phyloP scores from a whole-genome alignment of 1,140 invertebrate species.

The Diuraphis noxia region DNA sequence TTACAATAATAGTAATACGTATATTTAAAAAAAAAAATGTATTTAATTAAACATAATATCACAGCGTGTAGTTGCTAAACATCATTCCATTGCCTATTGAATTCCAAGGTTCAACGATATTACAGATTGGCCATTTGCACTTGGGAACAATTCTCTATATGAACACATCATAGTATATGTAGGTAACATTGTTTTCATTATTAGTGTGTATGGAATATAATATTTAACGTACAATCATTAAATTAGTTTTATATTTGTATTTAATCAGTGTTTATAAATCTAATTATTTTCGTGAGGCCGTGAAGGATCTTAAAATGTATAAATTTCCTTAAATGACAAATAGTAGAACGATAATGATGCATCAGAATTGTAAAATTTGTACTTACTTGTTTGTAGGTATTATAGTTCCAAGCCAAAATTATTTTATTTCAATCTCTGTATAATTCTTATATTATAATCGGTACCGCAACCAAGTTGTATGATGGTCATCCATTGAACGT shows the following conservation, averaged over 20 bases:
- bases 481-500: not conserved
- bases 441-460: not conserved
- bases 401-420: not conserved
- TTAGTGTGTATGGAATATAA: not conserved
- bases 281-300: not conserved
- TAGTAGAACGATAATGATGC: not conserved
- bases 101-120: constrained; percentile 9
- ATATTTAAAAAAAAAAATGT: not conserved
- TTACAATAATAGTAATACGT: not conserved
- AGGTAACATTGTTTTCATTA: not conserved
- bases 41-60: not conserved
- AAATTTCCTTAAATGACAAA: not conserved
- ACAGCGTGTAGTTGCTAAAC: not conserved
- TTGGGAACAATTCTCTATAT: not conserved
- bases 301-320: not conserved
- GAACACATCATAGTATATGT: not conserved
- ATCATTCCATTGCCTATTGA: not conserved
- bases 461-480: not conserved
- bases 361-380: not conserved
- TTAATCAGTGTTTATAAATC: not conserved
- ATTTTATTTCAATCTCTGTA: not conserved
- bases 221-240: not conserved
- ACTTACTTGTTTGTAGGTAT: not conserved
- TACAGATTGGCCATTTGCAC: not conserved
- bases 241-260: not conserved